Percentiles rank a stretch among this genome's conserved stretches.
These are phyloP conservation scores for Agelastica alni DNA, from an alignment of 2,888 invertebrate genomes.

Conservation along the genomic window DNA sequence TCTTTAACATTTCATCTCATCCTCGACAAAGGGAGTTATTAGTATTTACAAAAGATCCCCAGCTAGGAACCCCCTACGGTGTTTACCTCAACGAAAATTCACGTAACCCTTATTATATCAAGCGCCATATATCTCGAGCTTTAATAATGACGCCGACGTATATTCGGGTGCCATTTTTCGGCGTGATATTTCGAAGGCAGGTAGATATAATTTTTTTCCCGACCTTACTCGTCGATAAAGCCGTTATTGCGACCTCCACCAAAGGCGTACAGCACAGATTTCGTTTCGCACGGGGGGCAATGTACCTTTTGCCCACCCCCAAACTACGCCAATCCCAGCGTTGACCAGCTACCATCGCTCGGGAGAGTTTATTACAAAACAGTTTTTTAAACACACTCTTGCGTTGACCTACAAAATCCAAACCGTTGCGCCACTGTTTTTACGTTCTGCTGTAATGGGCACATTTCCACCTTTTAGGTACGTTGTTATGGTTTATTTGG, in stretches of 20 bases:
- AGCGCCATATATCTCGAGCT: conserved; percentile 23
- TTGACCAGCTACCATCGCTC: too few species aligned
- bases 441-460: too few species aligned
- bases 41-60: conserved; percentile 11
- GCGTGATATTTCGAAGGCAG: conserved; percentile 26
- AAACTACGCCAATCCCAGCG: too few species aligned
- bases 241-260: conserved; percentile 21
- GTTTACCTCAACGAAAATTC: conserved; percentile 6
- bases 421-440: too few species aligned
- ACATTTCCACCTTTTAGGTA: too few species aligned
- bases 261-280: conserved; percentile 3
- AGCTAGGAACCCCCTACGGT: conserved; percentile 10
- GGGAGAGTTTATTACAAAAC: too few species aligned
- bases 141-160: conserved; percentile 20
- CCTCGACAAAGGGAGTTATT: conserved; percentile 15
- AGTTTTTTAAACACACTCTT: too few species aligned
- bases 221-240: conserved; percentile 29
- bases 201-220: conserved; percentile 25
- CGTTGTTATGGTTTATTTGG: too few species aligned
- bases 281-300: too few species aligned
- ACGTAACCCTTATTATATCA: conserved; percentile 11
- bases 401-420: too few species aligned
- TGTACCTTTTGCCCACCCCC: too few species aligned
- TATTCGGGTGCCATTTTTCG: conserved; percentile 27
- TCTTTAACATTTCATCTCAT: conserved; percentile 12